phyloP scores from a whole-genome alignment of 2,113 vertebrate species.

The Percopsis transmontana region DNA sequence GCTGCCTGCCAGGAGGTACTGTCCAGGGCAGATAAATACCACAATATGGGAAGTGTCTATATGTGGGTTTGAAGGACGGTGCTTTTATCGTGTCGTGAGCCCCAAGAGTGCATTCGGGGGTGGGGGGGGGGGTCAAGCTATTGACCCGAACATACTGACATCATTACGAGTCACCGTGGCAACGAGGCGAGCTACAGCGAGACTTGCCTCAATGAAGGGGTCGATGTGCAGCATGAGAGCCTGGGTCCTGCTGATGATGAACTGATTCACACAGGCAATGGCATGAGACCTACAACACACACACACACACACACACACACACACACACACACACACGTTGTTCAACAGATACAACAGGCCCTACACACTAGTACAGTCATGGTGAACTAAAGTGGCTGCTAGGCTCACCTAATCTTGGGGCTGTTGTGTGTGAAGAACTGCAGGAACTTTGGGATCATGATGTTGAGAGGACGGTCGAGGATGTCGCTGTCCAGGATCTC shows the following conservation, averaged over 20 bases:
- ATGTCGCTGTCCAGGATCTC: conserved; percentile 98
- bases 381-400: not conserved
- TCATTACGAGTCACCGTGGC: no score
- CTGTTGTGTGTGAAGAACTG: conserved; percentile 98
- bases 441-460: conserved; percentile 98
- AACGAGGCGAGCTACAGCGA: not conserved
- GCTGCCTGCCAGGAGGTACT: no score
- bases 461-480: conserved; percentile 93
- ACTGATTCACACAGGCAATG: conserved; percentile 97
- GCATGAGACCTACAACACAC: conserved; percentile 88
- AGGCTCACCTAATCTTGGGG: conserved; percentile 90
- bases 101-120: no score
- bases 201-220: conserved; percentile 94
- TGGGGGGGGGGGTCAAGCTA: no score
- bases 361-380: no score
- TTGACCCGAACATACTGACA: no score
- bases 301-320: not conserved
- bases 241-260: conserved; percentile 98
- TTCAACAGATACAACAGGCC: no score
- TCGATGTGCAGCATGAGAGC: conserved; percentile 98
- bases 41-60: no score
- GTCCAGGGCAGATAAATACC: no score
- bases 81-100: no score
- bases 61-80: no score
- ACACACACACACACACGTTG: not conserved